Evolutionary conservation across 2,888 invertebrate genomes (phyloP).

Genomic region (Taphrorychus bicolor): DNA sequence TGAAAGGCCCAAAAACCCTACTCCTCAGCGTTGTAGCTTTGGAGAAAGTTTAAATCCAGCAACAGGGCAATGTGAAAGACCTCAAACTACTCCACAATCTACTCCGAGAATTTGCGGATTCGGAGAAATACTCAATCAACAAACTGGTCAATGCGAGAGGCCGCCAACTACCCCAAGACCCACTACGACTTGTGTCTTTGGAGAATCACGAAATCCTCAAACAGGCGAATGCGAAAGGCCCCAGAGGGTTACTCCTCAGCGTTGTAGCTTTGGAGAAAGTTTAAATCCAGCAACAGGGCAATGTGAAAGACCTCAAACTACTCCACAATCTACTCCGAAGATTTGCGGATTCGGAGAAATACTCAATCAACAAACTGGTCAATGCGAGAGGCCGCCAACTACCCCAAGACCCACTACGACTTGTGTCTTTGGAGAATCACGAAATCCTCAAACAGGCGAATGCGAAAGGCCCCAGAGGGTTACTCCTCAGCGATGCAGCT

Average conservation of each 20-base stretch:
- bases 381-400: constrained; percentile 50
- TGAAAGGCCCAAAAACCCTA: too few species aligned
- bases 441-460: constrained; percentile 19
- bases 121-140: constrained; percentile 23
- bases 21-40: constrained; percentile 28
- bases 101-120: constrained; percentile 18
- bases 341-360: constrained; percentile 9
- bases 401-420: not conserved
- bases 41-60: constrained; percentile 17
- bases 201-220: constrained; percentile 13
- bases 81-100: constrained; percentile 1
- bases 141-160: constrained; percentile 26
- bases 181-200: constrained; percentile 23
- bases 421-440: constrained; percentile 14
- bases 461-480: constrained; percentile 13
- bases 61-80: constrained; percentile 7
- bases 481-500: constrained; percentile 31
- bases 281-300: constrained; percentile 24
- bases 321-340: constrained; percentile 21
- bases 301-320: constrained; percentile 33
- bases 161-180: constrained; percentile 11
- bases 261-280: constrained; percentile 15
- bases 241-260: not conserved
- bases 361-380: constrained; percentile 45
- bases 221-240: constrained; percentile 32